A percentile compares a stretch with the other conserved stretches of the same genome.
Evolutionary conservation across 2,888 invertebrate genomes (phyloP).

Genomic region (Synergus laeviventris): DNA sequence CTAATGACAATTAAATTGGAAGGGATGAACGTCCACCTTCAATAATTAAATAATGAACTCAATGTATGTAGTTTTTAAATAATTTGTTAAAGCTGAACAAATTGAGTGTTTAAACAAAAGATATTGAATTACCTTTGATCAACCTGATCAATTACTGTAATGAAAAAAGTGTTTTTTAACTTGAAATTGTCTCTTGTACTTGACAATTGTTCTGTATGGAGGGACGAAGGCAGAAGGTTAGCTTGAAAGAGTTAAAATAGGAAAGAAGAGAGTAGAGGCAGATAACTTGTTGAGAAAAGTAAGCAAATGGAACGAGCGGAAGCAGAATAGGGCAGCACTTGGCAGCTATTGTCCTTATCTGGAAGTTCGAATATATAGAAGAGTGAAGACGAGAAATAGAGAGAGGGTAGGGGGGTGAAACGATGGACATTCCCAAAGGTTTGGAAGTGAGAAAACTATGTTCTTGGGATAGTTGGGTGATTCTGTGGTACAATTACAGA

Average conservation of each 20-base stretch:
- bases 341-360: conserved; percentile 66
- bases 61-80: not conserved
- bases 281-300: conserved; percentile 31
- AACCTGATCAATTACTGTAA: not conserved
- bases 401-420: conserved; percentile 34
- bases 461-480: conserved; percentile 2
- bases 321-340: conserved; percentile 56
- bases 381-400: conserved; percentile 46
- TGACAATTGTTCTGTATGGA: not conserved
- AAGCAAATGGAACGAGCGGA: conserved; percentile 42
- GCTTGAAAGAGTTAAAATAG: conserved; percentile 46
- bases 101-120: too few relatives aligned
- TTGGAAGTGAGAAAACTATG: conserved; percentile 37
- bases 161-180: not conserved
- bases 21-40: not conserved
- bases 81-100: not conserved
- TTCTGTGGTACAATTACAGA: conserved; percentile 30
- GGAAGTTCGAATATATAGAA: conserved; percentile 42
- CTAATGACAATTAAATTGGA: conserved; percentile 38
- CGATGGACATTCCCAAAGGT: not conserved
- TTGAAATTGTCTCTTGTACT: not conserved
- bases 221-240: not conserved
- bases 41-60: not conserved
- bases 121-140: too few relatives aligned
- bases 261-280: conserved; percentile 40